phyloP scores from a whole-genome alignment of 2,888 invertebrate genomes.

The Sinodicranocentrus sp. region DNA sequence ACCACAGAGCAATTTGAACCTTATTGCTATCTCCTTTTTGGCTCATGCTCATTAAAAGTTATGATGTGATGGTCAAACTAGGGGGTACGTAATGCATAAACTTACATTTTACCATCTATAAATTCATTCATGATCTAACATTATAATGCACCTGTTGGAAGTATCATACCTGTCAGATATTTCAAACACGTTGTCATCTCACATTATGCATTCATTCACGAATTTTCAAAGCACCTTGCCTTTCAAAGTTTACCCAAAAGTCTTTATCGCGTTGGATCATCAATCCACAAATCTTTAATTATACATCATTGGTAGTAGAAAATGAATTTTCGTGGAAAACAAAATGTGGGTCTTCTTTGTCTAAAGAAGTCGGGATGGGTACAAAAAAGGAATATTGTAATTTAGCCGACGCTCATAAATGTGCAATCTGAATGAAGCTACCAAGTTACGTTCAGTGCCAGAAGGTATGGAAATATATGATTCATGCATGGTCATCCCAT shows the following conservation, averaged over 20 bases:
- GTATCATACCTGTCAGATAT: background rate
- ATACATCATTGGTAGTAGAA: too few species aligned
- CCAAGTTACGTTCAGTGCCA: background rate
- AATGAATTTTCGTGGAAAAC: too few species aligned
- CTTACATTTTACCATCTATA: background rate
- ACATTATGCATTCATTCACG: background rate
- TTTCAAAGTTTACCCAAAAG: too few species aligned
- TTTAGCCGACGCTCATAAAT: background rate
- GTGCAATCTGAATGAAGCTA: too few species aligned
- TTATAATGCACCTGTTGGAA: background rate
- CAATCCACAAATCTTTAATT: too few species aligned
- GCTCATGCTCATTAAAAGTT: too few species aligned
- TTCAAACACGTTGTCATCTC: background rate
- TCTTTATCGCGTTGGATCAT: too few species aligned
- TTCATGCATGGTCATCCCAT: conserved; percentile 4
- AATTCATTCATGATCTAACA: background rate
- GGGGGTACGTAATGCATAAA: background rate
- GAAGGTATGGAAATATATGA: background rate
- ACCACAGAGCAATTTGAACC: background rate
- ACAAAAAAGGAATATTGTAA: too few species aligned
- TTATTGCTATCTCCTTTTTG: background rate
- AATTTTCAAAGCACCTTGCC: too few species aligned
- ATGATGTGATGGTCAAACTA: too few species aligned
- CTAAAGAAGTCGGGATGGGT: too few species aligned
- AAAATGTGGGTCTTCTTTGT: too few species aligned